Base-by-base conservation (phyloP, 2,113 vertebrate genomes). In the mouse (Mus musculus) region DNA sequence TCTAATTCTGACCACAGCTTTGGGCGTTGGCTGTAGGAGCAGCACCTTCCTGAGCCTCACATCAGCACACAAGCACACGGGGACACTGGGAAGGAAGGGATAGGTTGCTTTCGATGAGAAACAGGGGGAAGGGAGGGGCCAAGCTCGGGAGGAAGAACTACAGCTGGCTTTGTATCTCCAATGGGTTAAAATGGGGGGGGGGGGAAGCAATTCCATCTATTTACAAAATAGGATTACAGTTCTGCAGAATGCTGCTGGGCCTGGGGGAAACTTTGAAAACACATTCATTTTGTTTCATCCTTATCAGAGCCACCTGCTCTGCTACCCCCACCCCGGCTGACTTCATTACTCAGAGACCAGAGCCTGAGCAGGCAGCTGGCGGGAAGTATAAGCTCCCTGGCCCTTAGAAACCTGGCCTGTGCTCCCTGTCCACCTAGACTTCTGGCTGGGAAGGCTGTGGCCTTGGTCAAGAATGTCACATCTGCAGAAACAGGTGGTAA, bases 141-240 rank as follows among this genome's bases (percentile, higher is more conserved):
- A 20, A 33, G 67, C 81, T 46, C 33, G 0, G 19, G 2, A 2
- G 8, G 16, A 8, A 46, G 3, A n/a, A 26, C 20, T 3, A 4
- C 86, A 81, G 93, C 91, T 67, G 93, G 52, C 28, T 93, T 94
- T 80, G 12, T 61, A 92, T 95, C 88, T 61, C 92, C 93, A 81
- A 85, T 67, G 84, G 88, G 82, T 91, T 95, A 30, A 46, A 71
- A 39, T n/a, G n/a, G n/a, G n/a, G n/a, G n/a, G n/a, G n/a, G n/a
- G n/a, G n/a, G n/a, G 42, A 86, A 46, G 52, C 91, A 94, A 96
- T 76, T 95, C 77, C 81, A 91, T 97, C 96, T 97, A 96, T 97
- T 95, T 97, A 97, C 91, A 96, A 97, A 96, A 97, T 84, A 96
- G 96, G 92, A 97, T 95, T 97, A 93, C 78, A 89, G 65, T 91